Evolutionary conservation across 1,140 invertebrate genomes (phyloP).

Genomic region (Chionoecetes opilio): DNA sequence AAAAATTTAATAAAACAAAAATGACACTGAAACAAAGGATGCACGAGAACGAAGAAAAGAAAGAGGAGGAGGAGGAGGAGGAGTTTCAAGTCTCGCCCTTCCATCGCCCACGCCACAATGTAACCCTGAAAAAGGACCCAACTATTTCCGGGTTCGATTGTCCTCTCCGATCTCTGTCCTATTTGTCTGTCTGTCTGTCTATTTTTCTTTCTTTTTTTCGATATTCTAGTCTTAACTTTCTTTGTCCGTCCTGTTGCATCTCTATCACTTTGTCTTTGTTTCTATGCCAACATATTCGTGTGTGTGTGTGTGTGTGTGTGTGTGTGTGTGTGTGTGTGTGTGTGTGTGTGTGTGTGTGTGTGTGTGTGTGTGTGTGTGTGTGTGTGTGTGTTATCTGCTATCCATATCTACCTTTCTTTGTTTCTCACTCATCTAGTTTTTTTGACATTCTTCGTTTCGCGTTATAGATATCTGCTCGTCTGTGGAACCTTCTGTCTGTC

Average conservation of each 20-base stretch:
- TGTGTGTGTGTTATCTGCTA: not conserved
- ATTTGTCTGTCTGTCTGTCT: not conserved
- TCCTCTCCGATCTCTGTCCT: not conserved
- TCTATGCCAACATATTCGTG: no score
- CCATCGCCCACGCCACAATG: not conserved
- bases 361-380: no score
- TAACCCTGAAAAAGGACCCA: constrained; percentile 19
- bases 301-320: no score
- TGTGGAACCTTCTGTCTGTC: not conserved
- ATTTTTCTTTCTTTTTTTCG: not conserved
- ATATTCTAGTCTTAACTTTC: no score
- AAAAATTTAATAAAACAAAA: no score
- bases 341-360: no score
- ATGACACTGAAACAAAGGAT: no score
- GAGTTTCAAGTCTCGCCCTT: not conserved
- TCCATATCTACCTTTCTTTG: not conserved
- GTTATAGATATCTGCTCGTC: not conserved
- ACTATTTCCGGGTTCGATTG: not conserved
- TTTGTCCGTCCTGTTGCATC: no score
- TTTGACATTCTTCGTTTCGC: not conserved
- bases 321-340: no score
- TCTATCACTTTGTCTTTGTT: no score
- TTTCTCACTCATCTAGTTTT: not conserved
- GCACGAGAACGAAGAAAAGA: not conserved
- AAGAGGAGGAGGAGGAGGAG: no score